Base-by-base conservation (phyloP, 2,797 vertebrate genomes). In the Poeciliopsis turneri region DNA sequence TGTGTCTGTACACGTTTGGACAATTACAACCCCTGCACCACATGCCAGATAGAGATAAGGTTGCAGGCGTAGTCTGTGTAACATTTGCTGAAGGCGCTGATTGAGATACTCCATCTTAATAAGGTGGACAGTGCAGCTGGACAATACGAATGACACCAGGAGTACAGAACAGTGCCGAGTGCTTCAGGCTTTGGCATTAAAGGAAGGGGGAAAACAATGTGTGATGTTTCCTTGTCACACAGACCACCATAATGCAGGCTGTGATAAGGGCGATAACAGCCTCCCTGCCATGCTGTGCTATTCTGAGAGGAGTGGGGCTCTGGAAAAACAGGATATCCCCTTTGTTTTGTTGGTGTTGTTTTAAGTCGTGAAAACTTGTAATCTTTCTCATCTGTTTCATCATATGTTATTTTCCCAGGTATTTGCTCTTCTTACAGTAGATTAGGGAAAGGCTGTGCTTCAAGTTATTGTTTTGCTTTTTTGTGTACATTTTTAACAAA, bases 251-350 rank as follows among this genome's bases (percentile, higher is more conserved):
- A 89, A 87, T 82, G 83, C 74, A 15, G 81, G 75, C 82, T 80
- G 84, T 36, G 90, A 93, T 92, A 90, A 90, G 87, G 86, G 81
- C 79, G 82, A 90, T 90, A 93, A 92, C 87, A 80, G 70, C 87
- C 88, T 87, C 85, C 46, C 82, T 88, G 86, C 86, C 87, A 89
- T 87, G 86, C 84, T 72, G 49, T 3, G 87, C 93, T 94, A 95
- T 93, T 95, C 87, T 92, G 76, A 87, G 92, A 92, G 59, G 28
- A 91, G 88, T 83, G 91, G 92, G 68, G 89, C 84, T 88, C 59
- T 81, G 88, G 88, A 91, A 95, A 93, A 95, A 95, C 92, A 93
- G 94, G 93, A 95, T 93, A 92, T 90, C 86, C 92, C 88, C 83
- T 90, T 89, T 93, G 92, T 94, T 90, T 91, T 85, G 78, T 82